These are phyloP conservation scores for Volucella zonaria DNA, from an alignment of 2,888 invertebrate genomes.

Conservation along the genomic window DNA sequence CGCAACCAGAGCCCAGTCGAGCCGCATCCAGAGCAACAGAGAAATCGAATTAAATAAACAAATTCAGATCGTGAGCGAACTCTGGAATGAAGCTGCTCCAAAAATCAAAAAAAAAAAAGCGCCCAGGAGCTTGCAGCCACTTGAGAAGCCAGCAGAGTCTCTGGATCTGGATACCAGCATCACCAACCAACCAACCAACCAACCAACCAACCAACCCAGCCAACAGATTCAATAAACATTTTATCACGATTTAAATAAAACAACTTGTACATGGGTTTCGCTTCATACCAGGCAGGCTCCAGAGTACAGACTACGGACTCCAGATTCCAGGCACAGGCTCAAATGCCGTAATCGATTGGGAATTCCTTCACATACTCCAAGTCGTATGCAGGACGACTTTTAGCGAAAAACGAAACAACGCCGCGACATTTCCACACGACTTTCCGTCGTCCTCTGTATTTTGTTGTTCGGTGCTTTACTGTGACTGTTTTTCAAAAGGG, in stretches of 20 bases:
- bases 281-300: conserved; percentile 8
- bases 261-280: conserved; percentile 73
- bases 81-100: conserved; percentile 76
- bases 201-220: conserved; percentile 9
- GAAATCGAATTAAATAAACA: conserved; percentile 83
- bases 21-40: conserved; percentile 53
- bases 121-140: conserved; percentile 48
- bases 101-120: neutral
- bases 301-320: neutral
- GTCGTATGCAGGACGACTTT: conserved; percentile 31
- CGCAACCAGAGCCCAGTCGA: conserved; percentile 16
- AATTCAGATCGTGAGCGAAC: conserved; percentile 82
- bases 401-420: conserved; percentile 58
- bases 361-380: conserved; percentile 64
- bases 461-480: neutral
- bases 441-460: conserved; percentile 43
- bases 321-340: conserved; percentile 36
- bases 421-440: conserved; percentile 36
- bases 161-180: neutral
- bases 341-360: conserved; percentile 70
- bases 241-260: conserved; percentile 81
- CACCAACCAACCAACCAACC: neutral
- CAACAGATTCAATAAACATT: conserved; percentile 78
- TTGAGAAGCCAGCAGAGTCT: conserved; percentile 33
- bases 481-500: too few species aligned